phyloP scores from a whole-genome alignment of 2,113 vertebrate species.

The Antigone vipio region DNA sequence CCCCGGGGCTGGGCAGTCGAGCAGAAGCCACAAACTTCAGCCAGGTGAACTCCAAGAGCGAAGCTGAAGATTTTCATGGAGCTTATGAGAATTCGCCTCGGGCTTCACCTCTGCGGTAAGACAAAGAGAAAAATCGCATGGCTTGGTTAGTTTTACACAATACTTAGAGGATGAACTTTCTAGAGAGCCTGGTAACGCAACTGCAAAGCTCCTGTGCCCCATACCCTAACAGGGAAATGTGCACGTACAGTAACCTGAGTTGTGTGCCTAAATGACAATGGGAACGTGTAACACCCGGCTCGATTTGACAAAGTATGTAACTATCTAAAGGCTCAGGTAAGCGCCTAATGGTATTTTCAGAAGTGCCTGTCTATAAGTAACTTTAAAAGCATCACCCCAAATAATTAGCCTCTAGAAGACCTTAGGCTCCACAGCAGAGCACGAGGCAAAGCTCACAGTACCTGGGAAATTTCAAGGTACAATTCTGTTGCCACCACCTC shows the following conservation, averaged over 20 bases:
- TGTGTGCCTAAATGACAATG: neutral
- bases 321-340: neutral
- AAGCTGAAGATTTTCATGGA: conserved; percentile 22
- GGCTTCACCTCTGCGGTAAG: conserved; percentile 63
- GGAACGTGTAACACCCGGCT: neutral
- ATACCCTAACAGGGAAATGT: neutral
- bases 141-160: neutral
- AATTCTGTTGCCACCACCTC: neutral
- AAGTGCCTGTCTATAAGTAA: neutral
- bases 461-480: neutral
- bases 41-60: neutral
- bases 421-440: neutral
- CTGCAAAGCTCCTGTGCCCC: neutral
- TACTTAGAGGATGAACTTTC: neutral
- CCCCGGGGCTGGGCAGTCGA: neutral
- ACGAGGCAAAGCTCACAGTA: neutral
- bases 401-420: neutral
- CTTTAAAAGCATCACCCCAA: neutral
- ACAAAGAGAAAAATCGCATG: neutral
- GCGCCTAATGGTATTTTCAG: neutral
- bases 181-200: neutral
- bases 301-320: fast-evolving
- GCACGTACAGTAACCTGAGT: neutral
- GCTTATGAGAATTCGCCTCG: conserved; percentile 10
- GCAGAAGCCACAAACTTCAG: neutral